These are phyloP conservation scores for Sander vitreus DNA, from an alignment of 2,113 vertebrate species.

Conservation along the genomic window DNA sequence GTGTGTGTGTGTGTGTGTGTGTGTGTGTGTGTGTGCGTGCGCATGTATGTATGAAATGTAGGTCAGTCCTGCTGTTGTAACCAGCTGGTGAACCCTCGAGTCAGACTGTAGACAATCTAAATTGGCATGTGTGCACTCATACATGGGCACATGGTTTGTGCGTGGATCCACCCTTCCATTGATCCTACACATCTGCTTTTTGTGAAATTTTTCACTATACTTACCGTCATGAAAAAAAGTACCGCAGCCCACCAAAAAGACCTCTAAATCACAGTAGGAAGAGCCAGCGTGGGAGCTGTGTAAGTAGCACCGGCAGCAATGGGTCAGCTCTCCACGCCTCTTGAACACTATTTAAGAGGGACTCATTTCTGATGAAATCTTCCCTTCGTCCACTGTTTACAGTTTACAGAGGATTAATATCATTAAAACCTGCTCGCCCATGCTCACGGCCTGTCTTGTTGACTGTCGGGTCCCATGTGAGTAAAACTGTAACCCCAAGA, in stretches of 20 bases:
- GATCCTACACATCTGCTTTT: constrained; percentile 25
- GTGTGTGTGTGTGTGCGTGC: constrained; percentile 13
- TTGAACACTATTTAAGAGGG: constrained; percentile 40
- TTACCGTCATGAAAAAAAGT: neutral
- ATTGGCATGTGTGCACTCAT: constrained; percentile 39
- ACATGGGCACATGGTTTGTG: constrained; percentile 8
- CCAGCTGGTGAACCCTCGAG: constrained; percentile 72
- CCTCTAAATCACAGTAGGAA: constrained; percentile 39
- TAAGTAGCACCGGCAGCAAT: constrained; percentile 32
- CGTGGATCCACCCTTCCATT: constrained; percentile 11
- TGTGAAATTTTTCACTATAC: neutral
- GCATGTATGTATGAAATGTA: constrained; percentile 70
- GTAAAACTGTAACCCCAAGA: constrained; percentile 51
- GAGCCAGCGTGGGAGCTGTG: constrained; percentile 29
- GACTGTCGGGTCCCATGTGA: constrained; percentile 25
- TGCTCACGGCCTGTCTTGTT: constrained; percentile 29
- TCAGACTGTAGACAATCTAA: constrained; percentile 60
- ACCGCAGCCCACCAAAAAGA: constrained; percentile 26
- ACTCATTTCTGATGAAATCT: constrained; percentile 61
- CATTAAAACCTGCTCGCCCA: constrained; percentile 55
- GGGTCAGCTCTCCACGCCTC: constrained; percentile 37
- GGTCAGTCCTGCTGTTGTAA: constrained; percentile 78
- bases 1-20: constrained; percentile 21
- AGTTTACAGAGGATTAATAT: constrained; percentile 74
- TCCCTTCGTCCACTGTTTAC: constrained; percentile 33